Conservation (phyloP, 2,113 vertebrate species). For the Mobula birostris region DNA sequence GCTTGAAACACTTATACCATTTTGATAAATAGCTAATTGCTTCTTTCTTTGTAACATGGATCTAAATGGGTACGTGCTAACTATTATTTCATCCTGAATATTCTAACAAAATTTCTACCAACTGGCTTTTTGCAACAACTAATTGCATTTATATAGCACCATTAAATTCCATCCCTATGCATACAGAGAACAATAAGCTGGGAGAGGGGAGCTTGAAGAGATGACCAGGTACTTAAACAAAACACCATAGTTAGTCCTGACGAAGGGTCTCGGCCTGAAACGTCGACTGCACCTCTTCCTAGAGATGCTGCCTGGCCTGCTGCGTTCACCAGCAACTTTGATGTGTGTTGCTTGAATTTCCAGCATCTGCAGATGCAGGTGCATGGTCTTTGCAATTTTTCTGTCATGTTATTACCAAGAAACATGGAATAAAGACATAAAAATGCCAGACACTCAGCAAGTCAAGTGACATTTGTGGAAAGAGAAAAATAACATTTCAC, state of each 20-base stretch:
- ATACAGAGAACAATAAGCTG: neutral
- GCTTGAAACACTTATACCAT: neutral
- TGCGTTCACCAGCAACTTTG: no score
- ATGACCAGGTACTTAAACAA: neutral
- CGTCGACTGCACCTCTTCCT: no score
- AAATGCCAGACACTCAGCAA: no score
- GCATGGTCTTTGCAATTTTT: neutral
- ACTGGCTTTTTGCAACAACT: neutral
- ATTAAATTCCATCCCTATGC: neutral
- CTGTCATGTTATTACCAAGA: neutral
- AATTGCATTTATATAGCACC: neutral
- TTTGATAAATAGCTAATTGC: neutral
- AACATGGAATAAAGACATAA: no score
- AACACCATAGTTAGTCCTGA: no score
- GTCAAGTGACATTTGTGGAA: no score
- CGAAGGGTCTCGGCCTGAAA: no score
- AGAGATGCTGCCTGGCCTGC: no score
- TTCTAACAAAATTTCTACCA: neutral
- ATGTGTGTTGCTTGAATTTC: no score
- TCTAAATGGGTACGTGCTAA: neutral
- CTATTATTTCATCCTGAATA: neutral
- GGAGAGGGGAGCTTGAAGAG: neutral
- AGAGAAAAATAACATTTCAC: no score
- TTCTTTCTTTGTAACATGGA: neutral
- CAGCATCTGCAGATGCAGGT: no score